phyloP scores from a whole-genome alignment of 1,140 invertebrate species.

The Nilaparvata lugens region DNA sequence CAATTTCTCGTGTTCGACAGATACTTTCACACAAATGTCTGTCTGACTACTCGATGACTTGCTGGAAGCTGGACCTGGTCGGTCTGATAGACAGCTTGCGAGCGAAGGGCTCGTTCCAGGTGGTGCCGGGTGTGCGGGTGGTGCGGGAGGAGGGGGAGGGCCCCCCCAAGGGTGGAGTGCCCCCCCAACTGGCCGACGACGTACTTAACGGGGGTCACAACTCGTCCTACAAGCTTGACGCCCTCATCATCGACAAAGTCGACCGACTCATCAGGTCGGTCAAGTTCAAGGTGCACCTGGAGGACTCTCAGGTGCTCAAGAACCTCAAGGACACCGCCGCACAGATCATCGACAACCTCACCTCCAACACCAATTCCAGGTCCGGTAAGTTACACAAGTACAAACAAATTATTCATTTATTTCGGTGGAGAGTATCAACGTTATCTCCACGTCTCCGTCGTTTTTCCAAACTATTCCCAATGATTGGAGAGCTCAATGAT shows the following conservation, averaged over 20 bases:
- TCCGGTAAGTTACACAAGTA: no score
- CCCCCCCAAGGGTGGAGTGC: neutral
- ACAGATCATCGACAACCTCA: slow-evolving; percentile 5
- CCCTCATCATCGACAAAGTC: slow-evolving; percentile 28
- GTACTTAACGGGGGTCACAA: slow-evolving; percentile 9
- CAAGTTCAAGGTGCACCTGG: slow-evolving; percentile 58
- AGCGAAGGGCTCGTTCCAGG: slow-evolving; percentile 46
- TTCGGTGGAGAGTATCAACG: no score
- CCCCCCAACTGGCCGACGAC: slow-evolving; percentile 2
- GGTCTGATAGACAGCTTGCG: slow-evolving; percentile 61
- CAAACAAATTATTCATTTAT: no score
- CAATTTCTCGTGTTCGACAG: no score
- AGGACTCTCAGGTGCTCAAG: slow-evolving; percentile 36
- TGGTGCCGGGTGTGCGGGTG: slow-evolving; percentile 38
- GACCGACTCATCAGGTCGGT: slow-evolving; percentile 60
- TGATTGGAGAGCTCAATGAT: no score
- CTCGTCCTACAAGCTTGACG: slow-evolving; percentile 14
- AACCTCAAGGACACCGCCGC: neutral
- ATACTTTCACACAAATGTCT: slow-evolving; percentile 39
- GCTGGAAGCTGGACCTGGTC: slow-evolving; percentile 67
- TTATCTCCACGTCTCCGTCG: no score
- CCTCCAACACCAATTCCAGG: neutral
- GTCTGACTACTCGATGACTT: slow-evolving; percentile 59
- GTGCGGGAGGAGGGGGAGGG: neutral
- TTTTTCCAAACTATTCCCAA: no score